Evolutionary conservation across 2,797 vertebrate genomes (phyloP).

Genomic region (Otolemur crassicaudatus): DNA sequence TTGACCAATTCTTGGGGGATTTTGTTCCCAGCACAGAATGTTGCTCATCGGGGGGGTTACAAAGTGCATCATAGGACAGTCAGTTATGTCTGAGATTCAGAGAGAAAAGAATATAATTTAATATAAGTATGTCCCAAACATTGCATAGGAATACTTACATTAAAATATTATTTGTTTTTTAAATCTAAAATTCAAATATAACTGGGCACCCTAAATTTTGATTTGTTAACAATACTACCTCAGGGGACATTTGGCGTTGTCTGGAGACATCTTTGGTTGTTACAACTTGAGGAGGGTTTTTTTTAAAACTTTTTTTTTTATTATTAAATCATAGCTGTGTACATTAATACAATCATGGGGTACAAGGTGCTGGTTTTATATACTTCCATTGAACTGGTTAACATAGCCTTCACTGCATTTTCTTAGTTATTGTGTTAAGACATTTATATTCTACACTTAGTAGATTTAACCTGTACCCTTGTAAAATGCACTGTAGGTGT

Average conservation of each 20-base stretch:
- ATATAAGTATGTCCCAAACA: background rate
- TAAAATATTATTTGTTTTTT: background rate
- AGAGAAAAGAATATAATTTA: background rate
- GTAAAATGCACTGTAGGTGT: too few species aligned
- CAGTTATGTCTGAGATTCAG: slow-evolving; percentile 27
- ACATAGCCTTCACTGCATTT: too few species aligned
- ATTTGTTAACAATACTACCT: background rate
- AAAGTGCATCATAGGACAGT: background rate
- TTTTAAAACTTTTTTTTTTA: too few species aligned
- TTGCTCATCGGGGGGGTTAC: background rate
- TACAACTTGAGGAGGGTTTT: background rate
- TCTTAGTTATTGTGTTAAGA: too few species aligned
- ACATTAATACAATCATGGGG: too few species aligned
- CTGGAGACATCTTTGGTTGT: background rate
- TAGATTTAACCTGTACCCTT: too few species aligned
- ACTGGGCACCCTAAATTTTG: slow-evolving; percentile 13
- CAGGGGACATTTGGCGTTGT: background rate
- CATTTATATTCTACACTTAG: too few species aligned
- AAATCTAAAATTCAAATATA: slow-evolving; percentile 36
- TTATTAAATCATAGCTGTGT: too few species aligned
- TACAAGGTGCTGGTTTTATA: too few species aligned
- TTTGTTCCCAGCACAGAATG: background rate
- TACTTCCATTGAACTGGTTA: too few species aligned
- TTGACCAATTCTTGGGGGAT: background rate
- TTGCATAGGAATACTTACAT: background rate